A percentile compares a stretch with the other conserved stretches of the same genome.
Conservation (phyloP, 2,888 invertebrate species). For the Trissolcus japonicus region DNA sequence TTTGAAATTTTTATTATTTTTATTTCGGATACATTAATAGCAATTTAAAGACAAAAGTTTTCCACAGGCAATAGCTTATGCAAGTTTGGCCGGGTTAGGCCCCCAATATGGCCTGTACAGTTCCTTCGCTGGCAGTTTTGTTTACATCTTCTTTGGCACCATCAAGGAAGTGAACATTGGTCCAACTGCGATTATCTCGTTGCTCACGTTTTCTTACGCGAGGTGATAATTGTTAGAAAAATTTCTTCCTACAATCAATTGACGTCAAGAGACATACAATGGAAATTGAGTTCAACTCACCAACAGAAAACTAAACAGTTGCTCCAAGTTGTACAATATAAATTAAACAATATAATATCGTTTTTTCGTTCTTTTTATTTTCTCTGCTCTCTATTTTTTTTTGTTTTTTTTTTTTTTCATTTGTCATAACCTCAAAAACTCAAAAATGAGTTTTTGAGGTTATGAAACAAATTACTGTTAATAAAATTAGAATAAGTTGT, state of each 20-base stretch:
- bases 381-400: no score
- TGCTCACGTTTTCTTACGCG: slow-evolving; percentile 82
- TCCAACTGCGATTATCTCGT: slow-evolving; percentile 87
- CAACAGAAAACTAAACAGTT: not conserved
- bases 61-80: slow-evolving; percentile 70
- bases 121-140: slow-evolving; percentile 86
- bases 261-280: slow-evolving; percentile 34
- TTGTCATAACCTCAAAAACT: no score
- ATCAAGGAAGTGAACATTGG: slow-evolving; percentile 82
- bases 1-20: no score
- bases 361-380: no score
- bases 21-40: no score
- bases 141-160: slow-evolving; percentile 87
- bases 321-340: no score
- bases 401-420: no score
- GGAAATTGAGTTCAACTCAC: slow-evolving; percentile 12
- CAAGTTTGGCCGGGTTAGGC: slow-evolving; percentile 66
- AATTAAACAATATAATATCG: no score
- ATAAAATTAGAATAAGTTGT: no score
- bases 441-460: no score
- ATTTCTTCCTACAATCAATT: slow-evolving; percentile 28
- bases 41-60: no score
- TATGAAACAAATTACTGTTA: no score
- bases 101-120: slow-evolving; percentile 90
- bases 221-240: slow-evolving; percentile 61